phyloP scores from a whole-genome alignment of 2,113 vertebrate species.

The Sclerurus mexicanus region DNA sequence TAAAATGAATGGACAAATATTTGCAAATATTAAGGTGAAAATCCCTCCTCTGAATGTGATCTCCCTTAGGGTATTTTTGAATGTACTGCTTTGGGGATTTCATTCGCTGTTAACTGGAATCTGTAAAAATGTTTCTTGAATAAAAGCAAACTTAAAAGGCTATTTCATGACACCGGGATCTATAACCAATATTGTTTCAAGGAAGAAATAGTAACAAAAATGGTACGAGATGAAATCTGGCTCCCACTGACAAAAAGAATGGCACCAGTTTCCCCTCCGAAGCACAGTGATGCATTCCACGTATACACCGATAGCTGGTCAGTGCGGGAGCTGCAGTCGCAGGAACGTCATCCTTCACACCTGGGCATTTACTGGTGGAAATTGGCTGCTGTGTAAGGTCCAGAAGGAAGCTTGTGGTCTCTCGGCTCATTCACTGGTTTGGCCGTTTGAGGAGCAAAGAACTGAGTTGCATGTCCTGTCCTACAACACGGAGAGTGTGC shows the following conservation, averaged over 20 bases:
- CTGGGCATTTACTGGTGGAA: not conserved
- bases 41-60: not conserved
- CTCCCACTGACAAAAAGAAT: not conserved
- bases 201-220: not conserved
- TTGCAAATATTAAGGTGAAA: not conserved
- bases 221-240: not conserved
- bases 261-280: rapidly evolving
- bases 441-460: not conserved
- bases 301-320: not conserved
- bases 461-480: not conserved
- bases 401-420: not conserved
- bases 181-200: not conserved
- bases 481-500: not conserved
- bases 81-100: not conserved
- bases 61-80: not conserved
- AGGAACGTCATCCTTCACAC: not conserved
- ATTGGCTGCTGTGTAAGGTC: not conserved
- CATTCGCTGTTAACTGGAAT: not conserved
- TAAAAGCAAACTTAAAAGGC: not conserved
- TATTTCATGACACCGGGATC: not conserved
- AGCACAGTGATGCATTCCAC: not conserved
- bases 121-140: not conserved
- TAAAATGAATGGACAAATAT: not conserved
- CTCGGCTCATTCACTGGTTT: not conserved
- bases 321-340: not conserved